A percentile compares a stretch with the other conserved stretches of the same genome.
Evolutionary conservation across 2,113 vertebrate species (phyloP).

Genomic region (Pimephales promelas): DNA sequence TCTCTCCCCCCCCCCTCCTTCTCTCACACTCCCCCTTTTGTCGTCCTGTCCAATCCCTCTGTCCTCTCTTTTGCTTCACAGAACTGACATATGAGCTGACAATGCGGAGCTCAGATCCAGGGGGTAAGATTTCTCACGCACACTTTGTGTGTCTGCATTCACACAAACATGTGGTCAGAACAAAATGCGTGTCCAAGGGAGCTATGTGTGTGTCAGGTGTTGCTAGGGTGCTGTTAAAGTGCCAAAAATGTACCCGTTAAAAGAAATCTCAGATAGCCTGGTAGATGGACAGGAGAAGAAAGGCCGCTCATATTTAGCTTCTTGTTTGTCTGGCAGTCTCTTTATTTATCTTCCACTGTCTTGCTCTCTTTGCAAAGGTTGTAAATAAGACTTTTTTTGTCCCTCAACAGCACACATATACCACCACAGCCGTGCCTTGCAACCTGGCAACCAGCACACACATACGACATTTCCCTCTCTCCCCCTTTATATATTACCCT

Average conservation of each 20-base stretch:
- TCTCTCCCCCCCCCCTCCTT: conserved; percentile 13
- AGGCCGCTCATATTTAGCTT: background rate
- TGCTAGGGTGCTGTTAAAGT: background rate
- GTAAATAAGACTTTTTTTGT: conserved; percentile 48
- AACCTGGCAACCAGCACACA: conserved; percentile 43
- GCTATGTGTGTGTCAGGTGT: conserved; percentile 9
- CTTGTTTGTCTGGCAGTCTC: conserved; percentile 2
- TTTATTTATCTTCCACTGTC: conserved; percentile 3
- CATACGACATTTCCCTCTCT: background rate
- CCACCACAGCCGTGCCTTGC: conserved; percentile 9
- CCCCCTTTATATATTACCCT: background rate
- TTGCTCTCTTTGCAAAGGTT: conserved; percentile 27
- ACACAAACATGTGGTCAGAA: background rate
- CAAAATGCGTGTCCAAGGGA: background rate
- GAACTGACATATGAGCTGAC: conserved; percentile 96
- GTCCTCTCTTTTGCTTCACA: conserved; percentile 67
- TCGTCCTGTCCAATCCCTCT: conserved; percentile 4
- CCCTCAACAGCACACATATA: background rate
- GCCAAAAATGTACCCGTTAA: background rate
- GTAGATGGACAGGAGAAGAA: background rate
- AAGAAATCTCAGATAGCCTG: background rate
- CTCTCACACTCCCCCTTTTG: conserved; percentile 4
- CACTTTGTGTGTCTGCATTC: background rate
- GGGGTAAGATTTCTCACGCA: conserved; percentile 80
- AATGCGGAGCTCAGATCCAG: conserved; percentile 84